Percentiles rank a stretch among this genome's conserved stretches.
phyloP scores from a whole-genome alignment of 2,797 vertebrate genomes.

The Toxotes lorentzi region DNA sequence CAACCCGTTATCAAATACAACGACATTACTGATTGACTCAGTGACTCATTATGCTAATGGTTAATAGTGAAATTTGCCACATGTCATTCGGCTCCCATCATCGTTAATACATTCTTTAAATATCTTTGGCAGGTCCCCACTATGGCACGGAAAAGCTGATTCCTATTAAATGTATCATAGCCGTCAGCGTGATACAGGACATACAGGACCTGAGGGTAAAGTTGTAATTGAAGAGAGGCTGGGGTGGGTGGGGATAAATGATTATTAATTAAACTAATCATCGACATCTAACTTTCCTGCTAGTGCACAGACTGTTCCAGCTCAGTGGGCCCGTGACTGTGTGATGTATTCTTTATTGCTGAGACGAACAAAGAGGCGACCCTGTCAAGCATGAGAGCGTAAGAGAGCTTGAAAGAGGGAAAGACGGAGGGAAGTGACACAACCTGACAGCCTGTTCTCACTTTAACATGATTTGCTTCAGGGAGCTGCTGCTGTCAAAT shows the following conservation, averaged over 20 bases:
- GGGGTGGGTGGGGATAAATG: constrained; percentile 14
- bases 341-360: constrained; percentile 63
- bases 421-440: constrained; percentile 61
- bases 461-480: constrained; percentile 75
- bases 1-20: constrained; percentile 39
- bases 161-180: constrained; percentile 42
- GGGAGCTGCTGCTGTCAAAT: constrained; percentile 75
- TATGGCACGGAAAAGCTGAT: constrained; percentile 32
- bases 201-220: constrained; percentile 11
- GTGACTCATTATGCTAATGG: constrained; percentile 50
- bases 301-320: constrained; percentile 32
- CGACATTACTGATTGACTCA: constrained; percentile 30
- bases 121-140: constrained; percentile 41
- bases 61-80: constrained; percentile 42
- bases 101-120: constrained; percentile 59
- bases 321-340: constrained; percentile 33
- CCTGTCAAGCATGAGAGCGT: constrained; percentile 52
- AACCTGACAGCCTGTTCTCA: constrained; percentile 75
- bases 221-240: not conserved
- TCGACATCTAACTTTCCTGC: constrained; percentile 48
- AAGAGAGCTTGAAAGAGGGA: constrained; percentile 48
- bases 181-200: constrained; percentile 4
- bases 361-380: constrained; percentile 59
- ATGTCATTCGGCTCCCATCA: constrained; percentile 57
- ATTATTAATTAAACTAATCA: constrained; percentile 68